Conservation (phyloP, 2,113 vertebrate genomes). For the mouse (Mus musculus) region GRCm39 chr10:19168001-19168500, state of each 20-base stretch:
- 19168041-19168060: not conserved
- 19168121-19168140: not conserved
- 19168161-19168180: not conserved
- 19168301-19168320: not conserved
- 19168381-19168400: constrained; percentile 30
- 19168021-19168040: constrained; percentile 5
- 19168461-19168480: not conserved
- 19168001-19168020: not conserved
- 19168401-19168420: not conserved
- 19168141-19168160: not conserved
- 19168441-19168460: not conserved
- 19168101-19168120: not conserved
- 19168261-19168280: not conserved
- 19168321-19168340: not conserved
- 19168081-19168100: not conserved
- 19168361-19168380: not conserved
- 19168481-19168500: not conserved
- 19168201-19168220: not conserved
- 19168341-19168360: not conserved
- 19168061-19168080: not conserved
- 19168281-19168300: not conserved
- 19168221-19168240: not conserved
- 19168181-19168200: not conserved
- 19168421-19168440: not conserved
- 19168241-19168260: not conserved